Evolutionary conservation across 2,888 invertebrate species (phyloP).

Genomic region (Zootermopsis nevadensis): DNA sequence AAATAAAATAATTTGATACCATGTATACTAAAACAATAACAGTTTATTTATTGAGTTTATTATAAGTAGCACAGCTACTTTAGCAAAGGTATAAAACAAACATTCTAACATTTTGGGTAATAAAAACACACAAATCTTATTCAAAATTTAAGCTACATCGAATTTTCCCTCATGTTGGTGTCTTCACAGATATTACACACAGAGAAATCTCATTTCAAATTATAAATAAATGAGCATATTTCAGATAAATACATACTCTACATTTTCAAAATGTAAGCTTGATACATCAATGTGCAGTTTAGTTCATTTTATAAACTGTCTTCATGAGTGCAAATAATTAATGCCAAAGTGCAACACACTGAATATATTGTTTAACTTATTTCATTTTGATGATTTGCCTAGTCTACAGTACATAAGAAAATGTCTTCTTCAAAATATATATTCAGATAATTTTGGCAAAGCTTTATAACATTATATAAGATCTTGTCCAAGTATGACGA

Average conservation of each 20-base stretch:
- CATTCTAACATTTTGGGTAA: conserved; percentile 24
- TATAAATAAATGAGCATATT: background rate
- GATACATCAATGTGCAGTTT: background rate
- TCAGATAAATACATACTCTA: background rate
- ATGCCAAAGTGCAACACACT: background rate
- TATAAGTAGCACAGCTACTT: conserved; percentile 35
- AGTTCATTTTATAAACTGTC: background rate
- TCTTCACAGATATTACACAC: conserved; percentile 8
- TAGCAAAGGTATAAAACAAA: conserved; percentile 35
- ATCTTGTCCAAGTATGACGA: background rate
- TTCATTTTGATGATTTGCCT: background rate
- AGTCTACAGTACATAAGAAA: background rate
- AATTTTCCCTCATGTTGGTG: conserved; percentile 30
- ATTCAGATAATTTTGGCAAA: background rate
- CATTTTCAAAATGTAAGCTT: conserved; percentile 14
- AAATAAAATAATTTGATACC: background rate
- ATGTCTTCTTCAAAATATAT: background rate
- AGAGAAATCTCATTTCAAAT: background rate
- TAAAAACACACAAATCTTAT: conserved; percentile 34
- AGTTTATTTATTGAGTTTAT: conserved; percentile 20
- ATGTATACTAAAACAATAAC: conserved; percentile 30
- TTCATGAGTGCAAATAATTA: background rate
- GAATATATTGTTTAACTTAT: background rate
- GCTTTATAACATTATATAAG: background rate
- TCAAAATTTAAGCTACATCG: conserved; percentile 17